These are phyloP conservation scores for Cephalophus harveyi DNA, from an alignment of 2,113 vertebrate genomes.

Conservation along the genomic window DNA sequence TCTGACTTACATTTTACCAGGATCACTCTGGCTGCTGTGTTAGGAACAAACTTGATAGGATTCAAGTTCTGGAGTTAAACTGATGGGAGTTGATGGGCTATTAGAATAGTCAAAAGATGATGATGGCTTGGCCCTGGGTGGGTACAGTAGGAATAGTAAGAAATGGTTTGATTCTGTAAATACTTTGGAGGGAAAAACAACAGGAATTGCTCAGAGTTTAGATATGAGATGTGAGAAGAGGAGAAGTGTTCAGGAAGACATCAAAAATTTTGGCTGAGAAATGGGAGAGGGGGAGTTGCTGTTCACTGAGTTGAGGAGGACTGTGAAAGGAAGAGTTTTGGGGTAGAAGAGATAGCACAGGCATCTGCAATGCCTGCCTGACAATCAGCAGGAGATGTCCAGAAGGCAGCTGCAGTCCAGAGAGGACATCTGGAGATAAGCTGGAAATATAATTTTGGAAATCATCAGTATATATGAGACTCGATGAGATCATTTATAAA, in stretches of 20 bases:
- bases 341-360: no score
- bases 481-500: background rate
- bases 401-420: background rate
- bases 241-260: background rate
- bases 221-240: background rate
- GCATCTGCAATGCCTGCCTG: background rate
- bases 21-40: background rate
- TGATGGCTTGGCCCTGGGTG: background rate
- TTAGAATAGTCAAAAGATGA: background rate
- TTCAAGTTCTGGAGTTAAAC: background rate
- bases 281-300: background rate
- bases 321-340: background rate
- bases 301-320: background rate
- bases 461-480: background rate
- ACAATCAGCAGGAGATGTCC: background rate
- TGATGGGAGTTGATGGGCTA: background rate
- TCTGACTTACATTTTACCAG: background rate
- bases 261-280: background rate
- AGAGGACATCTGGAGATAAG: background rate
- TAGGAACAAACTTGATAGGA: background rate
- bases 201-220: background rate
- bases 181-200: background rate
- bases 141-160: background rate
- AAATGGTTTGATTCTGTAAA: background rate
- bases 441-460: background rate